Conservation (phyloP, 1,140 invertebrate species). For the Halyomorpha halys region DNA sequence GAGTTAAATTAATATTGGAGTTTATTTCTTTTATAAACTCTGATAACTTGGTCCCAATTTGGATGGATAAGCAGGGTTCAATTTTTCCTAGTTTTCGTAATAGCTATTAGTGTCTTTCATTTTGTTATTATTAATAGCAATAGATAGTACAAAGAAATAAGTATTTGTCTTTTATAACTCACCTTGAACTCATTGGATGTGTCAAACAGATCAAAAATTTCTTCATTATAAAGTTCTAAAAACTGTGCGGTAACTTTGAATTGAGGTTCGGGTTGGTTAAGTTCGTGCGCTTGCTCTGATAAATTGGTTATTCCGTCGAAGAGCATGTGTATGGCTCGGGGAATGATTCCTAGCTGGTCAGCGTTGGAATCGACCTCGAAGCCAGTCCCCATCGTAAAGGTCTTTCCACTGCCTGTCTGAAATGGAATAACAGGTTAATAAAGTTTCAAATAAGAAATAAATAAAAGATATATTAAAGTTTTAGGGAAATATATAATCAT, state of each 20-base stretch:
- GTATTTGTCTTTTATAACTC: no score
- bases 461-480: no score
- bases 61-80: no score
- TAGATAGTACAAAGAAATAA: no score
- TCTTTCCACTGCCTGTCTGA: slow-evolving; percentile 92
- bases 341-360: slow-evolving; percentile 78
- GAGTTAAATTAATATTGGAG: no score
- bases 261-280: slow-evolving; percentile 54
- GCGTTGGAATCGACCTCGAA: slow-evolving; percentile 73
- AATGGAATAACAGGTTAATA: slow-evolving; percentile 17
- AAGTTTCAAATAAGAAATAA: no score
- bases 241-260: slow-evolving; percentile 78
- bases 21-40: no score
- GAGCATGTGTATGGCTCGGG: slow-evolving; percentile 81
- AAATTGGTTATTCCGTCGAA: slow-evolving; percentile 68
- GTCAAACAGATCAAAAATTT: slow-evolving; percentile 85
- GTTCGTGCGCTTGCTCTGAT: slow-evolving; percentile 48
- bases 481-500: no score
- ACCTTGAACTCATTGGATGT: slow-evolving; percentile 44
- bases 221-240: slow-evolving; percentile 92
- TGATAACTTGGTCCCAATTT: no score
- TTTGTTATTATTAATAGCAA: no score
- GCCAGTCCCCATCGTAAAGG: slow-evolving; percentile 97
- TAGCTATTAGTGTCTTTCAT: no score
- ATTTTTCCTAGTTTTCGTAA: no score